Conservation (phyloP, 2,888 invertebrate genomes). For the Schrankia costaestrigalis region DNA sequence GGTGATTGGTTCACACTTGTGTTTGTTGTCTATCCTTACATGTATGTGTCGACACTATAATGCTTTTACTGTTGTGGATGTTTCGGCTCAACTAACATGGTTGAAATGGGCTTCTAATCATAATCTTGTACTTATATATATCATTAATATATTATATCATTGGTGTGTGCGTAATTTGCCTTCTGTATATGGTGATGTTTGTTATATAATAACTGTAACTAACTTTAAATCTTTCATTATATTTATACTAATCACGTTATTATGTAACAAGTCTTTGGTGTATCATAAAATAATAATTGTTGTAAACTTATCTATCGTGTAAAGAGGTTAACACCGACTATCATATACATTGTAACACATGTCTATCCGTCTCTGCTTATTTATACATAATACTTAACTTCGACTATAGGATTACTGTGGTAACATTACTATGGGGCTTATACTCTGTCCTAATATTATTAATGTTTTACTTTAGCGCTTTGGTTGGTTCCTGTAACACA, state of each 20-base stretch:
- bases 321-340: constrained; percentile 42
- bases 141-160: constrained; percentile 56
- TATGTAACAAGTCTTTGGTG: constrained; percentile 57
- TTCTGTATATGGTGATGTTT: constrained; percentile 61
- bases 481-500: constrained; percentile 59
- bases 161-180: constrained; percentile 80
- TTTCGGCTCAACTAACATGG: constrained; percentile 65
- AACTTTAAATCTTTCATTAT: constrained; percentile 3
- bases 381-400: constrained; percentile 29
- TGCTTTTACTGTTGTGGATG: constrained; percentile 73
- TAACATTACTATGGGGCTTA: constrained; percentile 28
- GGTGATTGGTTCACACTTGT: constrained; percentile 77
- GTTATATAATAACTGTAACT: constrained; percentile 58
- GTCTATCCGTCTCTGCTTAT: constrained; percentile 28
- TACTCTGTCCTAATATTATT: constrained; percentile 36
- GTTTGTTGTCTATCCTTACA: constrained; percentile 37
- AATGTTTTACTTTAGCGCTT: constrained; percentile 54
- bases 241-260: constrained; percentile 38
- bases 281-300: constrained; percentile 34
- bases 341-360: constrained; percentile 38
- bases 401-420: constrained; percentile 32
- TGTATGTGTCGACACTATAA: constrained; percentile 51
- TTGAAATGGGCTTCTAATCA: constrained; percentile 67
- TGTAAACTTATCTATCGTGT: constrained; percentile 26
- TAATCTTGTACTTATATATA: constrained; percentile 51